A percentile compares a stretch with the other conserved stretches of the same genome.
phyloP scores from a whole-genome alignment of 1,140 invertebrate genomes.

The Diabrotica undecimpunctata region DNA sequence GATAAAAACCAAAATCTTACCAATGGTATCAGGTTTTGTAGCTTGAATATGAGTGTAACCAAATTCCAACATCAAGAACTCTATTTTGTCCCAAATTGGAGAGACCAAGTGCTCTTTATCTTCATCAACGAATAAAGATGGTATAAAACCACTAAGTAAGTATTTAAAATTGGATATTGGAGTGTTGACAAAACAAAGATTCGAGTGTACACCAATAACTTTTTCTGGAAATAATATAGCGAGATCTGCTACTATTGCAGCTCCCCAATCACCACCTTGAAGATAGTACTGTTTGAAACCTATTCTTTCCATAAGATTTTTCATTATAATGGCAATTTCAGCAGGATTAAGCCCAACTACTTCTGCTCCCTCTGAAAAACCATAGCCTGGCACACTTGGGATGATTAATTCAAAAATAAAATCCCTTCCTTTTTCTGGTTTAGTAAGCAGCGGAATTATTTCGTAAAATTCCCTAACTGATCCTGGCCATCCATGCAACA shows the following conservation, averaged over 20 bases:
- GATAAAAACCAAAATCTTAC: constrained; percentile 57
- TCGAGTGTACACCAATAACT: constrained; percentile 64
- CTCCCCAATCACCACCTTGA: constrained; percentile 86
- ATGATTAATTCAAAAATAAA: constrained; percentile 77
- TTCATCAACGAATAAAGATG: constrained; percentile 56
- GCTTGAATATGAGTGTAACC: constrained; percentile 87
- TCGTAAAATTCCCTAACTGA: constrained; percentile 83
- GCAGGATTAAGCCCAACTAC: constrained; percentile 59
- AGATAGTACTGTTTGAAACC: constrained; percentile 72
- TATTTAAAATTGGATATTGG: constrained; percentile 48
- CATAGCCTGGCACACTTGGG: constrained; percentile 73
- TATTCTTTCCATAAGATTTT: constrained; percentile 77
- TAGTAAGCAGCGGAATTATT: constrained; percentile 69
- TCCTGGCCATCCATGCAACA: constrained; percentile 92
- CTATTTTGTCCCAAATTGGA: constrained; percentile 54
- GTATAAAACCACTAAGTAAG: constrained; percentile 54
- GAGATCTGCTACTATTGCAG: constrained; percentile 58
- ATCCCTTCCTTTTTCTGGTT: constrained; percentile 51
- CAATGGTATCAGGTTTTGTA: constrained; percentile 89
- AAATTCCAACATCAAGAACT: constrained; percentile 59
- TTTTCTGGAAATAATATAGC: constrained; percentile 67
- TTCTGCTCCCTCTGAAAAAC: constrained; percentile 69
- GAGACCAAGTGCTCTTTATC: constrained; percentile 58
- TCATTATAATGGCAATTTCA: constrained; percentile 69
- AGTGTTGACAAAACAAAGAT: constrained; percentile 56